Percentiles rank a stretch among this genome's conserved stretches.
phyloP scores from a whole-genome alignment of 2,113 vertebrate genomes.

The Sturnira hondurensis region DNA sequence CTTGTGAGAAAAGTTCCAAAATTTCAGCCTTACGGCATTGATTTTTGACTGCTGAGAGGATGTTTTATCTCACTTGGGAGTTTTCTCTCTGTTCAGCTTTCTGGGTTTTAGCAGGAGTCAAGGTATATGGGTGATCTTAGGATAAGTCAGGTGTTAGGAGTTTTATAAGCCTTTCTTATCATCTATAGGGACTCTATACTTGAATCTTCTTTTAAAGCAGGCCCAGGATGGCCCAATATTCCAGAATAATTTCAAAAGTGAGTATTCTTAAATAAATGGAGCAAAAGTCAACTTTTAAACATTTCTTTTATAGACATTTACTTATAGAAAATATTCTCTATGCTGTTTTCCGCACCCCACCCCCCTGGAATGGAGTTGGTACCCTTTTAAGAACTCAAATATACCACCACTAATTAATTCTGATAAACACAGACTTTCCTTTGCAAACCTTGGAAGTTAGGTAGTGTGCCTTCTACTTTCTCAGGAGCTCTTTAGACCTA shows the following conservation, averaged over 20 bases:
- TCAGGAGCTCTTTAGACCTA: not conserved
- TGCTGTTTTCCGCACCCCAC: not conserved
- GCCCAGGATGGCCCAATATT: not conserved
- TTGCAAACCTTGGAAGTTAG: not conserved
- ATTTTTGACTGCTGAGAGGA: not conserved
- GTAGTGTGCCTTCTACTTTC: not conserved
- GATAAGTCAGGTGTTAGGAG: not conserved
- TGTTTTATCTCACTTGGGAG: not conserved
- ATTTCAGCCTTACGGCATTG: not conserved
- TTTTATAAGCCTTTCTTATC: not conserved
- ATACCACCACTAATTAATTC: not conserved
- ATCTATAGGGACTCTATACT: not conserved
- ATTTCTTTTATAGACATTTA: not conserved
- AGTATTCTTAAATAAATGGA: not conserved
- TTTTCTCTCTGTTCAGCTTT: not conserved
- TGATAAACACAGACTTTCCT: not conserved
- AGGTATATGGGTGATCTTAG: not conserved
- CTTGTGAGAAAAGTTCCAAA: not conserved
- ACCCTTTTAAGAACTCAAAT: not conserved
- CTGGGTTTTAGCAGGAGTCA: not conserved
- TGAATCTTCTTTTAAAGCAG: not conserved
- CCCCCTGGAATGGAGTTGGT: not conserved
- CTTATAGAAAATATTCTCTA: not conserved
- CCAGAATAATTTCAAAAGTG: not conserved
- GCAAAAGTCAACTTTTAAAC: not conserved